Base-by-base conservation (phyloP, 2,888 invertebrate species). In the Oscheius sp. region DNA sequence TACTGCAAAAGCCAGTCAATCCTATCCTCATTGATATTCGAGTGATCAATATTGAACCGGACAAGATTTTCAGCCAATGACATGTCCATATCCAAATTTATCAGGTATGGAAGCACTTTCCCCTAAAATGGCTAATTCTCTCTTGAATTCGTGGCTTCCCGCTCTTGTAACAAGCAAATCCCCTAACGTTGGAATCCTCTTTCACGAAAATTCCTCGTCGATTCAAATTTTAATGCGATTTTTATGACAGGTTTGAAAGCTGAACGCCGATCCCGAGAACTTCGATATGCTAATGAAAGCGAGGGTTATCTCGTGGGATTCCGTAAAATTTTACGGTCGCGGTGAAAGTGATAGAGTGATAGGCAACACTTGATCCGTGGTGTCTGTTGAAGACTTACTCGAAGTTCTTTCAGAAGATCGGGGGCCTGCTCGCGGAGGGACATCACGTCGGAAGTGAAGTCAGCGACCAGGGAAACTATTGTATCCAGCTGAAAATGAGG, bases 21-120 rank as follows among this genome's bases (percentile, higher is more conserved):
- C 58, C 66, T 29, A 41, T 64, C 56, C 27, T 66, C 56, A 27
- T 53, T 66, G 55, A 72, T 72, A 23, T 72, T 72, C 6, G 72
- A 66, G 12, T 35, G 43, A 27, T 72, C 72, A 23, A 72, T 72
- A 21, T 72, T 72, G 45, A 53, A 56, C 1, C 72, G 18, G 6
- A 72, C 23, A 2, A 72, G 25, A 41, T 43, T 45, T 45, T 72
- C 72, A 12, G 66, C 29, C 29, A 55, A n/a, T n/a, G 16, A 18
- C 72, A 72, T 72, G 27, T 72, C 72, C 41, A 66, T 13, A 21
- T 72, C 72, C 69, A 73, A 29, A 45, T 59, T 72, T 7, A 72
- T 52, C 69, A 73, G 35, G 21, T 69, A 69, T 1, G 68, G 69
- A 29, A 59, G 52, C 1, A 69, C 73, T 41, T 72, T 68, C 12